phyloP scores from a whole-genome alignment of 2,797 vertebrate species.

The Heterohyrax brucei region DNA sequence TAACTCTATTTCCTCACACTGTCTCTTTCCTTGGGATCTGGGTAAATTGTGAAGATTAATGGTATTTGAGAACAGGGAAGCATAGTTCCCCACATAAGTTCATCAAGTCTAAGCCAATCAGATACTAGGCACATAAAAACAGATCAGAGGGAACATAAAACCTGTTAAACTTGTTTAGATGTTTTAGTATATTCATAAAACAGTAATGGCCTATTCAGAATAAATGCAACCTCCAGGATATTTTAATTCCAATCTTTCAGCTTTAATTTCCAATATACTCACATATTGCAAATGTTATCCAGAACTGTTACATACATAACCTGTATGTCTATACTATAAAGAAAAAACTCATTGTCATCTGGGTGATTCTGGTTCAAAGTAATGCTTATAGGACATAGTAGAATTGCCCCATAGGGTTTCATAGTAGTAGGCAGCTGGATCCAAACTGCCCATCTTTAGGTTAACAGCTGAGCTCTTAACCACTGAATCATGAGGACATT shows the following conservation, averaged over 20 bases:
- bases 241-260: neutral
- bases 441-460: too few species aligned
- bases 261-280: slow-evolving; percentile 8
- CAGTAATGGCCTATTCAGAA: neutral
- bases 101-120: neutral
- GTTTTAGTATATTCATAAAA: slow-evolving; percentile 7
- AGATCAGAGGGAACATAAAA: neutral
- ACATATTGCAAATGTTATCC: neutral
- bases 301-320: neutral
- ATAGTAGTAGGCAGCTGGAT: too few species aligned
- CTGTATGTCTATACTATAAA: neutral
- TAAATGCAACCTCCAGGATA: neutral
- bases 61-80: neutral
- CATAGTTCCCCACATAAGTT: neutral
- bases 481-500: too few species aligned
- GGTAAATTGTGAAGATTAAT: neutral
- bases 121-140: neutral
- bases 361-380: too few species aligned
- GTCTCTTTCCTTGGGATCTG: neutral
- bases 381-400: too few species aligned
- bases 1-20: slow-evolving; percentile 24
- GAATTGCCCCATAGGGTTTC: too few species aligned
- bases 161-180: slow-evolving; percentile 6
- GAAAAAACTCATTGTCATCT: too few species aligned
- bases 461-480: too few species aligned